These are phyloP conservation scores for Sminthopsis crassicaudata DNA, from an alignment of 2,113 vertebrate genomes.

Conservation along the genomic window DNA sequence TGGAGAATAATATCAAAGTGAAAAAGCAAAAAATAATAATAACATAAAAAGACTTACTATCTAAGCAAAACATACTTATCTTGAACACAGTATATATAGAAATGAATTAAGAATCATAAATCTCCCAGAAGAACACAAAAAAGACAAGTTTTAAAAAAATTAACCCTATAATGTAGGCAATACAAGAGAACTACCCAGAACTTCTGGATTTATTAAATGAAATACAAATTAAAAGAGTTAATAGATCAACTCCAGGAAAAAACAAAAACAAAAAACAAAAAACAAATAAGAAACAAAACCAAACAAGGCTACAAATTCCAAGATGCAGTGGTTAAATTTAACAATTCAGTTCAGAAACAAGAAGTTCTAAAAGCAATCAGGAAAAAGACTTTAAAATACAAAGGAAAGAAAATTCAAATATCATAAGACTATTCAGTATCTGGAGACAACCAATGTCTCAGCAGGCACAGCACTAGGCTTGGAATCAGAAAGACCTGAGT, in stretches of 20 bases:
- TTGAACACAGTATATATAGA: not conserved
- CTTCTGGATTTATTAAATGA: not conserved
- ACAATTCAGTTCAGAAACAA: not conserved
- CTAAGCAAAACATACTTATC: not conserved
- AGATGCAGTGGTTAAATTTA: not conserved
- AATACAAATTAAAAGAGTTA: not conserved
- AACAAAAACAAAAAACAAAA: not conserved
- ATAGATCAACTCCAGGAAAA: not conserved
- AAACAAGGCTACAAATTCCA: not conserved
- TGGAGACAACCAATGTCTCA: not conserved
- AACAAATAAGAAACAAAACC: not conserved
- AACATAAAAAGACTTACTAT: not conserved
- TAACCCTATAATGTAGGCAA: not conserved
- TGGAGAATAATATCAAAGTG: not conserved
- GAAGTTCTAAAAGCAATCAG: not conserved
- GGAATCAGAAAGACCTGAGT: not conserved
- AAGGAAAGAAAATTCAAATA: not conserved
- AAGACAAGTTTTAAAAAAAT: not conserved
- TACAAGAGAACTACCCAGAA: not conserved
- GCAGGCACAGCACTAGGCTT: no score
- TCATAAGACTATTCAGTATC: not conserved
- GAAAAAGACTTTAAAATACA: not conserved
- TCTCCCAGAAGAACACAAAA: not conserved
- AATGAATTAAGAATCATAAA: not conserved
- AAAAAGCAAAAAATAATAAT: not conserved